Percentiles rank a stretch among this genome's conserved stretches.
Conservation (phyloP, 2,113 vertebrate species). For the Eubucco bourcierii region DNA sequence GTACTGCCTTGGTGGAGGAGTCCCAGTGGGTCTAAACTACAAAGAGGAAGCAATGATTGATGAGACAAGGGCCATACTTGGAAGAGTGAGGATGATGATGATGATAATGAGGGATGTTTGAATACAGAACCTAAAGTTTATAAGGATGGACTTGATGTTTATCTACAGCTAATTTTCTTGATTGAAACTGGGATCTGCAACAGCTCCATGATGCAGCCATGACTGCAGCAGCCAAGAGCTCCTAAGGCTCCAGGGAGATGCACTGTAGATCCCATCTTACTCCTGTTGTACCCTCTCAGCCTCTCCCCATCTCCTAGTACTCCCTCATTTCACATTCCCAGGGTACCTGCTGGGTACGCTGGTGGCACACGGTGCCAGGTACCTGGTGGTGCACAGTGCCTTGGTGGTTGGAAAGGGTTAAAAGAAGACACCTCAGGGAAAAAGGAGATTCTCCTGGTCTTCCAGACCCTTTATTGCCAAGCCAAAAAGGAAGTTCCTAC, state of each 20-base stretch:
- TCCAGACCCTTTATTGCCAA: not conserved
- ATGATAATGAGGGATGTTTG: not conserved
- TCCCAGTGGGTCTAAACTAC: not conserved
- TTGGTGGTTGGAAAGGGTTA: not conserved
- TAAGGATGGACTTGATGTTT: not conserved
- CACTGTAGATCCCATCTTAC: accelerated
- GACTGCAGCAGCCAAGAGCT: not conserved
- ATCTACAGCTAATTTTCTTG: not conserved
- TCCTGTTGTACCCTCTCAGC: not conserved
- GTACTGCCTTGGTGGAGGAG: not conserved
- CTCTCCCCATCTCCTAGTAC: not conserved
- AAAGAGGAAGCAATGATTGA: not conserved
- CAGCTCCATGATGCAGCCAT: not conserved
- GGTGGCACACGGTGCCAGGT: not conserved
- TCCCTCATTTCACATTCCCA: not conserved
- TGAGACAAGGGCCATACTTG: not conserved
- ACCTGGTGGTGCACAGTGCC: not conserved
- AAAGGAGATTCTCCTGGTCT: not conserved
- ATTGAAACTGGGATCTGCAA: not conserved
- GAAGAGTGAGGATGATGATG: not conserved
- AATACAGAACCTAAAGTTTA: not conserved
- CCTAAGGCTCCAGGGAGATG: not conserved
- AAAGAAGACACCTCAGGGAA: not conserved
- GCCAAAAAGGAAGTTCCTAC: not conserved
- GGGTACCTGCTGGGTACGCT: not conserved